Conservation (phyloP, 2,113 vertebrate species). For the Cebidichthys violaceus region DNA sequence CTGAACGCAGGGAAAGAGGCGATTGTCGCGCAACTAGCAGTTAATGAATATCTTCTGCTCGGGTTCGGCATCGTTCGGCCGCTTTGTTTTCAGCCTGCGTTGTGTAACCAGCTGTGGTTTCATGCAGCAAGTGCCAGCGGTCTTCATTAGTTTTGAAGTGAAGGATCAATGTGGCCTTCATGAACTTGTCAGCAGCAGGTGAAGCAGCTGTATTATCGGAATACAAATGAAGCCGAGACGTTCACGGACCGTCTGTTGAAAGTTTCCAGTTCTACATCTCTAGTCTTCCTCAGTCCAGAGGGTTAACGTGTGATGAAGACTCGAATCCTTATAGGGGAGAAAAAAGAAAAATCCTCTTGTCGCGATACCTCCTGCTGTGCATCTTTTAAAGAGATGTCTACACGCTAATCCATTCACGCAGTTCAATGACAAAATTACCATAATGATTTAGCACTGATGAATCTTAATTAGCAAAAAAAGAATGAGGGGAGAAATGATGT, state of each 20-base stretch:
- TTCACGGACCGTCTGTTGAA: slow-evolving; percentile 6
- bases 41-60: neutral
- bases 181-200: slow-evolving; percentile 41
- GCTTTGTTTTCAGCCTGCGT: slow-evolving; percentile 33
- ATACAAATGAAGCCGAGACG: slow-evolving; percentile 31
- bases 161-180: slow-evolving; percentile 52
- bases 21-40: neutral
- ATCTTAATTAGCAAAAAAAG: slow-evolving; percentile 41
- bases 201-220: slow-evolving; percentile 40
- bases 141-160: slow-evolving; percentile 51
- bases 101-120: slow-evolving; percentile 1
- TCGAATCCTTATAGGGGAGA: neutral
- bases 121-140: slow-evolving; percentile 21
- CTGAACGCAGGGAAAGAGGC: neutral
- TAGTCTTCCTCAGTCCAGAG: neutral
- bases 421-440: slow-evolving; percentile 57
- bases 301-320: slow-evolving; percentile 2
- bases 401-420: slow-evolving; percentile 37
- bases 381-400: slow-evolving; percentile 36
- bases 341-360: slow-evolving; percentile 1
- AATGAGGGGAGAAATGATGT: slow-evolving; percentile 23
- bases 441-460: slow-evolving; percentile 50
- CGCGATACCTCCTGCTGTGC: slow-evolving; percentile 27
- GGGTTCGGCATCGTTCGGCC: slow-evolving; percentile 14
- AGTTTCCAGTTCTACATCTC: neutral